phyloP scores from a whole-genome alignment of 2,888 invertebrate species.

The Odontothrips loti region DNA sequence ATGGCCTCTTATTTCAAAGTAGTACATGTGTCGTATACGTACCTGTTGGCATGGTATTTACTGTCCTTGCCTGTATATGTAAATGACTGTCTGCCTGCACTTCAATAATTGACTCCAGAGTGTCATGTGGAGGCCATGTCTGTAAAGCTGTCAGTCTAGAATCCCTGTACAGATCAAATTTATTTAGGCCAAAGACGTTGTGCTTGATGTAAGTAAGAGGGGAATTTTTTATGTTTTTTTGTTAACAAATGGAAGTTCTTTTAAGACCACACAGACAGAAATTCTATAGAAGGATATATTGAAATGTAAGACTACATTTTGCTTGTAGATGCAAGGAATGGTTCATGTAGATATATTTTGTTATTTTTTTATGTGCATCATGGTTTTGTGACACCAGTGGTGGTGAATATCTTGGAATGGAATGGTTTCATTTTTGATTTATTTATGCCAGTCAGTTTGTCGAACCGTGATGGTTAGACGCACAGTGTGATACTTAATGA shows the following conservation, averaged over 20 bases:
- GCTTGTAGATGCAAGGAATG: slow-evolving; percentile 20
- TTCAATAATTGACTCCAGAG: not conserved
- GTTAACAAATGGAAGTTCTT: slow-evolving; percentile 9
- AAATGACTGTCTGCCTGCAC: not conserved
- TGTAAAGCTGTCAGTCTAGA: slow-evolving; percentile 3
- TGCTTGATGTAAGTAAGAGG: slow-evolving; percentile 10
- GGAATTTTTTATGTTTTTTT: slow-evolving; percentile 13
- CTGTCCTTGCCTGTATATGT: not conserved
- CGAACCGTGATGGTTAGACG: slow-evolving; percentile 18
- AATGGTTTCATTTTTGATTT: slow-evolving; percentile 23
- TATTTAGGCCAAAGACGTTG: slow-evolving; percentile 26
- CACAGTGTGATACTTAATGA: slow-evolving; percentile 22
- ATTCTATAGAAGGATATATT: not conserved
- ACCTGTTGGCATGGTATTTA: slow-evolving; percentile 21
- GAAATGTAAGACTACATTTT: slow-evolving; percentile 25
- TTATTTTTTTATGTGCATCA: slow-evolving; percentile 23
- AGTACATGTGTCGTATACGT: not conserved
- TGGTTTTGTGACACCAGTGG: slow-evolving; percentile 5
- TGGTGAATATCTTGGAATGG: slow-evolving; percentile 12
- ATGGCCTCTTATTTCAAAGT: not conserved
- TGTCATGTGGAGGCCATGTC: not conserved
- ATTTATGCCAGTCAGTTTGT: slow-evolving; percentile 20
- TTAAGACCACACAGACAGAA: slow-evolving; percentile 7
- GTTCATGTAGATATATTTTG: slow-evolving; percentile 25
- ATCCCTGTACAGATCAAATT: slow-evolving; percentile 25